These are phyloP conservation scores for Reticulitermes lucifugus DNA, from an alignment of 2,888 invertebrate genomes.

Conservation along the genomic window DNA sequence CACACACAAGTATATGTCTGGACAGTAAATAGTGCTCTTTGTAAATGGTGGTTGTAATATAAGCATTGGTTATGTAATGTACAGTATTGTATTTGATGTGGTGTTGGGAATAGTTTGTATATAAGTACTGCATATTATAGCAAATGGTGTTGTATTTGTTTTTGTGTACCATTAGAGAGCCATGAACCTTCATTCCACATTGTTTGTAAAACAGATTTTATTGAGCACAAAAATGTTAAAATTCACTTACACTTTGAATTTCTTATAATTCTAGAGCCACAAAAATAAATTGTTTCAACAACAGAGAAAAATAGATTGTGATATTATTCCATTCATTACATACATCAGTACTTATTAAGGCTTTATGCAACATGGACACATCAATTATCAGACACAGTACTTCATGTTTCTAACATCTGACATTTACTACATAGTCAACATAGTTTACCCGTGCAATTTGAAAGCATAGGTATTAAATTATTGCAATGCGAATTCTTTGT, in stretches of 20 bases:
- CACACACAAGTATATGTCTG: not conserved
- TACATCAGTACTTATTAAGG: not conserved
- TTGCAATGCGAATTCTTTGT: slow-evolving; percentile 19
- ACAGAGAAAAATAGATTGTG: slow-evolving; percentile 20
- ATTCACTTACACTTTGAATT: not conserved
- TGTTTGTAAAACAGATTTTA: slow-evolving; percentile 21
- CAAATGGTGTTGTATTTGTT: not conserved
- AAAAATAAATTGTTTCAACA: slow-evolving; percentile 26
- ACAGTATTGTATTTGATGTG: slow-evolving; percentile 1
- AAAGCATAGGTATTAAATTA: not conserved
- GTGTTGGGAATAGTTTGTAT: slow-evolving; percentile 25
- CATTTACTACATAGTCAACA: slow-evolving; percentile 11
- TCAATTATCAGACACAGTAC: slow-evolving; percentile 12
- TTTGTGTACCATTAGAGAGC: not conserved
- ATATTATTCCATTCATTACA: slow-evolving; percentile 16
- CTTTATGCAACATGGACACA: slow-evolving; percentile 19
- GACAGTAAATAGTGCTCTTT: not conserved
- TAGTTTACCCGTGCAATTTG: not conserved
- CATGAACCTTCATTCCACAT: not conserved
- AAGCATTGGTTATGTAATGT: not conserved
- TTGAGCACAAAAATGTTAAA: slow-evolving; percentile 6
- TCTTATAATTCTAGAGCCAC: slow-evolving; percentile 19
- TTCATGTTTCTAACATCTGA: not conserved
- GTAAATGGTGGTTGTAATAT: not conserved
- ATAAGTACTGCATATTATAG: not conserved